phyloP scores from a whole-genome alignment of 2,888 invertebrate species.

The Deroplatys truncata region DNA sequence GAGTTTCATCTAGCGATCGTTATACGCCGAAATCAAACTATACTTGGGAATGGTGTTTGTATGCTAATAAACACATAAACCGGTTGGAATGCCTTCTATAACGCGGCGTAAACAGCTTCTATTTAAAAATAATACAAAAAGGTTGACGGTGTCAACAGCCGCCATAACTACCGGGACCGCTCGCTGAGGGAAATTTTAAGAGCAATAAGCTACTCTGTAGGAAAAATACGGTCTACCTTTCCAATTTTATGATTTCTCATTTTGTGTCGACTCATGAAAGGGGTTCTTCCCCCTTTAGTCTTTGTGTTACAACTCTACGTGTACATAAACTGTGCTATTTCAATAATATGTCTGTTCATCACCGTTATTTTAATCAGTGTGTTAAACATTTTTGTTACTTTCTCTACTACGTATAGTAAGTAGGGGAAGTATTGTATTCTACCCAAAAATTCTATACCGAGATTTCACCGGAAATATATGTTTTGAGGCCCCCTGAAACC shows the following conservation, averaged over 20 bases:
- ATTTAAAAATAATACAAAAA: neutral
- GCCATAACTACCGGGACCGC: neutral
- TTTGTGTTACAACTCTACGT: no score
- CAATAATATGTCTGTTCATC: no score
- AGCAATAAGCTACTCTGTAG: neutral
- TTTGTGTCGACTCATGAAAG: neutral
- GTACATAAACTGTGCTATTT: no score
- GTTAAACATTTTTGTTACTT: no score
- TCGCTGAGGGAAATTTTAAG: neutral
- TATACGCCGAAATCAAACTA: neutral
- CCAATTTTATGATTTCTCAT: neutral
- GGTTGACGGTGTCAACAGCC: neutral
- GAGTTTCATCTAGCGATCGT: neutral
- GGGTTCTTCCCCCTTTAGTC: no score
- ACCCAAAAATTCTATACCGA: no score
- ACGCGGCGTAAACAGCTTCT: neutral
- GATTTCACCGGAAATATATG: no score
- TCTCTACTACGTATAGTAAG: no score
- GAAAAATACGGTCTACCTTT: neutral
- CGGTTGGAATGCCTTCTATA: neutral
- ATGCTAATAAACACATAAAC: neutral
- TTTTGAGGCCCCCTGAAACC: no score
- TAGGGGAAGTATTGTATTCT: no score
- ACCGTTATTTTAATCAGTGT: no score
- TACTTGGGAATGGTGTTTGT: neutral